Percentiles rank a stretch among this genome's conserved stretches.
Evolutionary conservation across 2,113 vertebrate species (phyloP).

Genomic region (Paedocypris sp.): DNA sequence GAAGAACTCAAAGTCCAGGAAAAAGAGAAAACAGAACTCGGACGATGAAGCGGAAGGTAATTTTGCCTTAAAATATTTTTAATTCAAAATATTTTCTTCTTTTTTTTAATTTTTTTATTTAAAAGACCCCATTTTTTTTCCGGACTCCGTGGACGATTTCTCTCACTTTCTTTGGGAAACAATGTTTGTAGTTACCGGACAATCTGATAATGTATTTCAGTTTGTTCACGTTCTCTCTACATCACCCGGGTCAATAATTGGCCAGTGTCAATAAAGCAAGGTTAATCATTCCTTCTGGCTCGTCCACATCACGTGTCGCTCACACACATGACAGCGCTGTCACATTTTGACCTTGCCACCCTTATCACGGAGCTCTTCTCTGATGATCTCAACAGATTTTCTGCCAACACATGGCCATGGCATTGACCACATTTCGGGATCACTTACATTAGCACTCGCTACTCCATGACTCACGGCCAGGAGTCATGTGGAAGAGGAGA

Average conservation of each 20-base stretch:
- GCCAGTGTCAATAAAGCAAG: slow-evolving; percentile 8
- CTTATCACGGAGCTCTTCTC: slow-evolving; percentile 30
- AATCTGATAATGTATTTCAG: neutral
- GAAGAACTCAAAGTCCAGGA: slow-evolving; percentile 84
- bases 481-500: no score
- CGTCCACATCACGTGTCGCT: slow-evolving; percentile 24
- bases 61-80: no score
- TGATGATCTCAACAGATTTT: slow-evolving; percentile 36
- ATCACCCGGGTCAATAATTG: neutral
- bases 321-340: slow-evolving; percentile 24
- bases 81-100: no score
- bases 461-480: slow-evolving; percentile 39
- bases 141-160: neutral
- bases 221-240: neutral
- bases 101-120: neutral
- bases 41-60: slow-evolving; percentile 71
- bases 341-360: slow-evolving; percentile 33
- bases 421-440: slow-evolving; percentile 36
- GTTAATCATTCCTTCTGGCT: slow-evolving; percentile 9
- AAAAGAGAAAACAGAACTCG: slow-evolving; percentile 80
- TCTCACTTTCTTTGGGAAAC: no score
- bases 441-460: slow-evolving; percentile 30
- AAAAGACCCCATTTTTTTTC: neutral
- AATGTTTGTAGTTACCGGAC: neutral
- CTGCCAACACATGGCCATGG: slow-evolving; percentile 21